Conservation (phyloP, 2,113 vertebrate genomes). For the Pseudois nayaur region DNA sequence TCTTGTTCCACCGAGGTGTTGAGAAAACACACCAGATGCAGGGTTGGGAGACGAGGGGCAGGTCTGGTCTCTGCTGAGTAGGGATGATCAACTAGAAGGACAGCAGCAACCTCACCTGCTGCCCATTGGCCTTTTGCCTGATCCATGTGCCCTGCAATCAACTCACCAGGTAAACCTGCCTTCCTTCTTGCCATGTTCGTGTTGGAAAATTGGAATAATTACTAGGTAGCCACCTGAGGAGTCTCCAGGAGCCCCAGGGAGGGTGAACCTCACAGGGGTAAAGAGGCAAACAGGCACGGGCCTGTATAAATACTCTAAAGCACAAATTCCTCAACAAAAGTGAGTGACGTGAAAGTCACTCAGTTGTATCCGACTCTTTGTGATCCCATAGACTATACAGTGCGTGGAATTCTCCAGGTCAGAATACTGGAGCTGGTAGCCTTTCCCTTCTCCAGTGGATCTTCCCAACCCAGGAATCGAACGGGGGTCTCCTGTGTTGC, state of each 20-base stretch:
- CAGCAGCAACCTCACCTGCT: background rate
- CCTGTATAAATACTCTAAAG: background rate
- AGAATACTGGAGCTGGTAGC: background rate
- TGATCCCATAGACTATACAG: background rate
- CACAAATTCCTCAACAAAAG: background rate
- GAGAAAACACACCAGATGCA: accelerated
- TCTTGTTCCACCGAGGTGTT: background rate
- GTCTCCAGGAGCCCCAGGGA: background rate
- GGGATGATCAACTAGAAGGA: background rate
- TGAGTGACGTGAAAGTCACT: background rate
- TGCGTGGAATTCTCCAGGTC: background rate
- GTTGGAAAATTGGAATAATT: background rate
- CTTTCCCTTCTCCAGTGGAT: background rate
- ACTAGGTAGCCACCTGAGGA: background rate
- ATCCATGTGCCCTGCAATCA: background rate
- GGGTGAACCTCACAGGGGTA: background rate
- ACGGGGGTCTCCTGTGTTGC: background rate
- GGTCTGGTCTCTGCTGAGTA: background rate
- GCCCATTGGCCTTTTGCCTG: background rate
- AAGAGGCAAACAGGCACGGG: background rate
- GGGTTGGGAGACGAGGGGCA: background rate
- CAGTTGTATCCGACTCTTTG: background rate
- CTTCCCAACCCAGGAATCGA: background rate
- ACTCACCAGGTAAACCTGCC: accelerated
- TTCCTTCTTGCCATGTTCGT: accelerated